Conservation (phyloP, 1,140 invertebrate species). For the Acromyrmex heyeri region DNA sequence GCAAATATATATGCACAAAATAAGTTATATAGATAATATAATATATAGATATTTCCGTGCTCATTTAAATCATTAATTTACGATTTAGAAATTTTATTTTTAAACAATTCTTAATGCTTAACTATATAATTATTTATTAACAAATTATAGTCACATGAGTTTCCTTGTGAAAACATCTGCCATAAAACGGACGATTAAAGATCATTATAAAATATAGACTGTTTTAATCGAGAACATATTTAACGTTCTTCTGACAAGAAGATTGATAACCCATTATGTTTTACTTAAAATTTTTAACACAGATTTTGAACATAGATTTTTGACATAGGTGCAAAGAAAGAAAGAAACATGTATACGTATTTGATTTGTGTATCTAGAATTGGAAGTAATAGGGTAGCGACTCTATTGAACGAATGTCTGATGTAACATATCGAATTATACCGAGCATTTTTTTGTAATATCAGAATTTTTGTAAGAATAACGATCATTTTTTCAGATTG, state of each 20-base stretch:
- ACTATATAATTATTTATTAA: constrained; percentile 38
- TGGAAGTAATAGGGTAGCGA: not conserved
- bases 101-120: constrained; percentile 7
- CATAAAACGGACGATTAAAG: constrained; percentile 15
- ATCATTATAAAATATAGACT: not conserved
- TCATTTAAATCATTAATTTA: constrained; percentile 14
- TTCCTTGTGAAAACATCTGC: constrained; percentile 30
- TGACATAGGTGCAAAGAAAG: not conserved
- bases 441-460: not conserved
- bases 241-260: constrained; percentile 38
- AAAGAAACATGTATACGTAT: not conserved
- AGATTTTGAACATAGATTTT: no score
- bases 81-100: constrained; percentile 11
- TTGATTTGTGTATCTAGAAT: constrained; percentile 9
- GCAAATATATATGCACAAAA: constrained; percentile 43
- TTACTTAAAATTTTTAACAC: constrained; percentile 20
- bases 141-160: not conserved
- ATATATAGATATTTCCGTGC: constrained; percentile 49
- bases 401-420: constrained; percentile 28
- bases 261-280: constrained; percentile 35
- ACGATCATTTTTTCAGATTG: constrained; percentile 3
- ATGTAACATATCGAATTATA: constrained; percentile 41
- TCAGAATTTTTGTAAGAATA: constrained; percentile 1
- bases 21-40: constrained; percentile 28
- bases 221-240: not conserved